Base-by-base conservation (phyloP, 2,888 invertebrate genomes). In the Mesoligia furuncula region DNA sequence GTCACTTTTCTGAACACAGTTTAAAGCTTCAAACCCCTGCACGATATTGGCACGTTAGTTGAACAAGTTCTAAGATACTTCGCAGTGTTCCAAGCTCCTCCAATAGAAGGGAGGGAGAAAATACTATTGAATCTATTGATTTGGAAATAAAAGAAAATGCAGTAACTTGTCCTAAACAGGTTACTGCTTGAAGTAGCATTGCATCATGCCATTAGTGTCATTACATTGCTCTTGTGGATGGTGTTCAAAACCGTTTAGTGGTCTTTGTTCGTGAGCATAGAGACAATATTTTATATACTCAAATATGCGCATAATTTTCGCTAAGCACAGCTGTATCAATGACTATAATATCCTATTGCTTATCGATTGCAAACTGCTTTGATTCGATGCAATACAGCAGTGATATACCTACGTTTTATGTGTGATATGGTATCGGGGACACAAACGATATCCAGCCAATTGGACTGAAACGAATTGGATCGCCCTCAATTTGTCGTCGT, bases 401-500 rank as follows among this genome's bases (percentile, higher is more conserved):
- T 90, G 89, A 90, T 92, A 92, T 89, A 89, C 85, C 89, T 90
- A 90, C 90, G 88, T 83, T 87, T 82, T 89, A 90, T 91, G 89
- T 90, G 89, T 88, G 92, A 92, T 93, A 93, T 93, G 92, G 91
- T 93, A 94, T 93, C 94, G 93, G 93, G 93, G 91, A 94, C 94
- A 95, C 94, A 95, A 95, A 95, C 95, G 96, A 95, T 95, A 95
- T 93, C 93, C 95, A 92, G 93, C 94, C 96, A 96, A 96, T 96
- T 95, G 95, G 96, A 96, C 94, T 96, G 96, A 95, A 96, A 96
- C 96, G 95, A 96, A 96, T 96, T 95, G 96, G 94, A 93, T 95
- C 95, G 96, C 95, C 95, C 96, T 96, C 96, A 93, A 94, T 96
- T 95, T 94, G 94, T 93, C 91, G 91, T 90, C 90, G 93, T 92